Evolutionary conservation across 2,113 vertebrate species (phyloP), one percentile per base, ranked within the genome.

Genomic region (Bagarius yarrelli): DNA sequence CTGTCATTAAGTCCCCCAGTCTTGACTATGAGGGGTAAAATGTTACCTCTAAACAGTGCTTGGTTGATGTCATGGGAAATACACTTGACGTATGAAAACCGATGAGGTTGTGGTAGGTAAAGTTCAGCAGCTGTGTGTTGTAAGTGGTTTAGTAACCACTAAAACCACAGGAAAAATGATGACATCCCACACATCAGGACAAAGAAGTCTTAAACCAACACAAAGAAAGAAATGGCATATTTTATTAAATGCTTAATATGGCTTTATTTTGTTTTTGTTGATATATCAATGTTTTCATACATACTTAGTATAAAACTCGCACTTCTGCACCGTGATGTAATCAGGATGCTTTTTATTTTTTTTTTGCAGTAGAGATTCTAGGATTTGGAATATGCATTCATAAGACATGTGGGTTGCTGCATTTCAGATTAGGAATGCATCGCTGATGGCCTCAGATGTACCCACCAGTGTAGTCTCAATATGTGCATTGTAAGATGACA

Each of bases 401-500:
- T 34, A n/a, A 76, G 3, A 27, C 3, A 55, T 30, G 80, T 80
- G 47, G 83, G 72, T 69, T 81, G 73, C 75, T 70, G 72, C 47
- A 72, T 80, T 71, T 71, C 64, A n/a, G 55, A 76, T 69, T 25
- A 72, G 75, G 61, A 78, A 73, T 67, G 69, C 44, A 47, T 47
- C 60, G 50, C 50, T 80, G 47, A 77, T 72, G 66, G 44, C 83
- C 40, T 74, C n/a, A 56, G 53, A 79, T 23, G 44, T 63, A 30
- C 56, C 71, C 63, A 63, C 34, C 76, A 76, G 34, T 21, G 50
- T 16, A 47, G 36, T 74, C 75, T 79, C 76, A 75, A 47, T 82
- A 81, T 82, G 66, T 47, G 75, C 66, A 80, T 78, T 76, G 67
- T 76, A 19, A 78, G 52, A 75, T 13, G 64, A 81, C 32, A 56